These are phyloP conservation scores for Sebastes steindachneri DNA, from an alignment of 2,797 vertebrate species.

Conservation along the genomic window DNA sequence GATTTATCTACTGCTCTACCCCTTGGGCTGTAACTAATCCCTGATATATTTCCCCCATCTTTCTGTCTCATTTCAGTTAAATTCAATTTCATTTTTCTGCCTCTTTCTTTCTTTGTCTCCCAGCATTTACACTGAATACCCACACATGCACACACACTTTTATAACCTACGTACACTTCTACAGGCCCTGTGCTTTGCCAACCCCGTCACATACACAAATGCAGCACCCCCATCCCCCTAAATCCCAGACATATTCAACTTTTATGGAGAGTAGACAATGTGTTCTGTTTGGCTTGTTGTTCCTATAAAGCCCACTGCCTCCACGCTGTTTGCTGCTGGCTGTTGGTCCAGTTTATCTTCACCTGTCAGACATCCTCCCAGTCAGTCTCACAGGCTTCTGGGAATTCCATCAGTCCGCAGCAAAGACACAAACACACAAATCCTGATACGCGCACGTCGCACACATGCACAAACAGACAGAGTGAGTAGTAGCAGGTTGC, in stretches of 20 bases:
- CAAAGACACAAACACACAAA: constrained; percentile 38
- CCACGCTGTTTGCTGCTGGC: constrained; percentile 12
- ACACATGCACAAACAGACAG: constrained; percentile 8
- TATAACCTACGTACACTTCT: constrained; percentile 1
- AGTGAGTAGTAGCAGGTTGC: constrained; percentile 44
- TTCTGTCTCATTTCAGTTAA: constrained; percentile 32
- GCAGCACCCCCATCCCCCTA: not conserved
- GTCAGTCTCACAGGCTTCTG: constrained; percentile 47
- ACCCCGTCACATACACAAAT: not conserved
- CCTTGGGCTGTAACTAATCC: constrained; percentile 45
- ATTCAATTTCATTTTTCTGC: constrained; percentile 24
- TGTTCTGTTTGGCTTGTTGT: constrained; percentile 16
- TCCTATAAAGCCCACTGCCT: constrained; percentile 18
- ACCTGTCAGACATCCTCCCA: constrained; percentile 59
- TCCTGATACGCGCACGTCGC: not conserved
- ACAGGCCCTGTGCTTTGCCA: not conserved
- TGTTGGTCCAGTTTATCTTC: constrained; percentile 62
- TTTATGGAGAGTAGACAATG: constrained; percentile 43
- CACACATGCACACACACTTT: not conserved
- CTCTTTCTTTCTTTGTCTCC: not conserved
- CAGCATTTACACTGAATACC: not conserved
- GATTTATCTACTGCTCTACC: constrained; percentile 46
- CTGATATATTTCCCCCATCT: constrained; percentile 21
- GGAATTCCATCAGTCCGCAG: constrained; percentile 47
- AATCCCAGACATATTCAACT: constrained; percentile 5